A percentile compares a stretch with the other conserved stretches of the same genome.
Conservation (phyloP, 2,113 vertebrate species). For the Stegastes partitus region DNA sequence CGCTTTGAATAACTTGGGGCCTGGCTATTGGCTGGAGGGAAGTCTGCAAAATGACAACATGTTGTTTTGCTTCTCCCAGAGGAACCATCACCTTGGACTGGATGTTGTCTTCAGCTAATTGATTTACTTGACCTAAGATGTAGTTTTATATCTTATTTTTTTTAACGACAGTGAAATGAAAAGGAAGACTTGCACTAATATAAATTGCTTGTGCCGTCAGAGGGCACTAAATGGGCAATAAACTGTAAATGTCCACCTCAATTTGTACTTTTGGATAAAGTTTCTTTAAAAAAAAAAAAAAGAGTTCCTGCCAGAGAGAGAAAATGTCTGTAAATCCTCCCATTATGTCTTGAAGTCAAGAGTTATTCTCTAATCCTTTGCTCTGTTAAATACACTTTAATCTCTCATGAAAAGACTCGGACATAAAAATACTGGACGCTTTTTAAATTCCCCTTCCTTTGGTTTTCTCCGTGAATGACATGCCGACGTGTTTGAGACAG, state of each 20-base stretch:
- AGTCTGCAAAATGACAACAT: constrained; percentile 13
- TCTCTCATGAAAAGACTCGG: background rate
- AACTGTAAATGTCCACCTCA: background rate
- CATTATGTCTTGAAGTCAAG: background rate
- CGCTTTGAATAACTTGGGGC: constrained; percentile 57
- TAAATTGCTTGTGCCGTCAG: background rate
- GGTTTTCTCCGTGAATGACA: constrained; percentile 13
- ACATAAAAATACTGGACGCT: background rate
- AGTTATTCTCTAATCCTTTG: too few relatives aligned
- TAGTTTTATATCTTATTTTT: too few relatives aligned
- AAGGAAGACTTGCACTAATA: background rate
- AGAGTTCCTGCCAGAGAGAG: too few relatives aligned
- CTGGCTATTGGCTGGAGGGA: constrained; percentile 21
- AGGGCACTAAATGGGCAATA: background rate
- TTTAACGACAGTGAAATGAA: background rate
- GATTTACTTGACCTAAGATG: background rate
- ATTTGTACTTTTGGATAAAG: background rate
- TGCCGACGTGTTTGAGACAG: constrained; percentile 3
- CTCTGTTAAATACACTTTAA: background rate
- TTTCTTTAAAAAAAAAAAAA: too few relatives aligned
- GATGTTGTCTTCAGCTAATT: background rate
- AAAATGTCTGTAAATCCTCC: background rate
- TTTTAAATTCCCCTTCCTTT: background rate
- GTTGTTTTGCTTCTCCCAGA: constrained; percentile 5
- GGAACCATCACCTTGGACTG: constrained; percentile 9